Conservation (phyloP, 2,797 vertebrate species). For the Rhodeus uyekii region DNA sequence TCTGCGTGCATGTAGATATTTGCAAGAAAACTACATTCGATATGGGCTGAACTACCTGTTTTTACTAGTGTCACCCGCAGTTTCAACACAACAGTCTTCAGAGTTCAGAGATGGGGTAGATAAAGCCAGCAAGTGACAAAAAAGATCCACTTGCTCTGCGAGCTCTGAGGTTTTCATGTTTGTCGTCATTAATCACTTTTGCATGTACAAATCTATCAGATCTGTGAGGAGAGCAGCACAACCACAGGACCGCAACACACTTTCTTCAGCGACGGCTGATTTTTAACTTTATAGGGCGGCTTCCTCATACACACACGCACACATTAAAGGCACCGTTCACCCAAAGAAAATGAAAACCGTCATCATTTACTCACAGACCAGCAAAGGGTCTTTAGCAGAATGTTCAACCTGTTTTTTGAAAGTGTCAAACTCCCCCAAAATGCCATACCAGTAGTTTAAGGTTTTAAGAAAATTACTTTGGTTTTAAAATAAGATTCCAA, state of each 20-base stretch:
- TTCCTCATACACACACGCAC: neutral
- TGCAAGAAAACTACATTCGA: slow-evolving; percentile 27
- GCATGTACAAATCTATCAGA: slow-evolving; percentile 17
- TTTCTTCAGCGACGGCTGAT: slow-evolving; percentile 46
- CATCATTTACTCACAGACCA: neutral
- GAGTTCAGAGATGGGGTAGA: slow-evolving; percentile 63
- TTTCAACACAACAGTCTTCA: slow-evolving; percentile 23
- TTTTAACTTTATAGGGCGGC: slow-evolving; percentile 4
- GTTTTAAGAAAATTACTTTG: neutral
- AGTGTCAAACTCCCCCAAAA: neutral
- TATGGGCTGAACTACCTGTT: slow-evolving; percentile 61
- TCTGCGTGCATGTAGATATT: too few relatives aligned
- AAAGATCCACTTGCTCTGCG: slow-evolving; percentile 45
- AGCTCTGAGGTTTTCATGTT: slow-evolving; percentile 58
- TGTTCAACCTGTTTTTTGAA: neutral
- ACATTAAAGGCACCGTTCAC: neutral
- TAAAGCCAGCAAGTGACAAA: slow-evolving; percentile 70
- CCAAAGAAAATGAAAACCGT: neutral
- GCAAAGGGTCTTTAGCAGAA: neutral
- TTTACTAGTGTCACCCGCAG: slow-evolving; percentile 41
- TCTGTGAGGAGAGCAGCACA: slow-evolving; percentile 39
- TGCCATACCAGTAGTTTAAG: neutral
- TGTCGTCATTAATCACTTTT: slow-evolving; percentile 65
- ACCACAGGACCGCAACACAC: slow-evolving; percentile 41
- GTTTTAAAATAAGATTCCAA: too few relatives aligned